Evolutionary conservation across 2,797 vertebrate species (phyloP).

Genomic region (Gallinago stenura): DNA sequence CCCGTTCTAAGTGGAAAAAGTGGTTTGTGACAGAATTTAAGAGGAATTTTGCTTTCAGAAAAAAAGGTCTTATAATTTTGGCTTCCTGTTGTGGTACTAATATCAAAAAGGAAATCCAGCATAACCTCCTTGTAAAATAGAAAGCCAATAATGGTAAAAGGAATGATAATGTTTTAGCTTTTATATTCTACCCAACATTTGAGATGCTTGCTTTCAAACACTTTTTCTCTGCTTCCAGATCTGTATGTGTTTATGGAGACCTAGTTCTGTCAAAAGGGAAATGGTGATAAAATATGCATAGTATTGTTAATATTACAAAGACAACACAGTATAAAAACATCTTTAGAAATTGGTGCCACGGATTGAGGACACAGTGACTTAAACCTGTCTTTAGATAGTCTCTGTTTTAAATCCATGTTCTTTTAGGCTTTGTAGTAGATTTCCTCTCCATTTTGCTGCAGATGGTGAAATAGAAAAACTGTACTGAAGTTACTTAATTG

Average conservation of each 20-base stretch:
- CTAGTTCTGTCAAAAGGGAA: constrained; percentile 60
- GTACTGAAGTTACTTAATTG: too few species aligned
- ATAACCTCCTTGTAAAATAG: background rate
- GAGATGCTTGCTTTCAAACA: constrained; percentile 12
- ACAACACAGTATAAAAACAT: constrained; percentile 1
- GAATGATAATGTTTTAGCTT: background rate
- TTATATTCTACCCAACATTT: background rate
- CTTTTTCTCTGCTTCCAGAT: background rate
- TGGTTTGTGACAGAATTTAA: background rate
- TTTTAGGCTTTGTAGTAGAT: too few species aligned
- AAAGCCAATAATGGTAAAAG: background rate
- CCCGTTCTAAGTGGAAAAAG: background rate
- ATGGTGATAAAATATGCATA: constrained; percentile 47
- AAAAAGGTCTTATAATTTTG: background rate
- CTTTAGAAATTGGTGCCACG: background rate
- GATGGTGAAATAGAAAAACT: too few species aligned
- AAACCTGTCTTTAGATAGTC: too few species aligned
- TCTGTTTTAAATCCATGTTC: too few species aligned
- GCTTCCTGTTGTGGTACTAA: background rate
- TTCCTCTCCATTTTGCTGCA: too few species aligned
- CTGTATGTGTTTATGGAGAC: constrained; percentile 21
- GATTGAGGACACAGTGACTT: too few species aligned
- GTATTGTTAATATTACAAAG: constrained; percentile 48
- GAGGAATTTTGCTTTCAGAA: background rate
- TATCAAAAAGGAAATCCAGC: background rate